A percentile compares a stretch with the other conserved stretches of the same genome.
Evolutionary conservation across 2,888 invertebrate genomes (phyloP).

Genomic region (Athrips mouffetella): DNA sequence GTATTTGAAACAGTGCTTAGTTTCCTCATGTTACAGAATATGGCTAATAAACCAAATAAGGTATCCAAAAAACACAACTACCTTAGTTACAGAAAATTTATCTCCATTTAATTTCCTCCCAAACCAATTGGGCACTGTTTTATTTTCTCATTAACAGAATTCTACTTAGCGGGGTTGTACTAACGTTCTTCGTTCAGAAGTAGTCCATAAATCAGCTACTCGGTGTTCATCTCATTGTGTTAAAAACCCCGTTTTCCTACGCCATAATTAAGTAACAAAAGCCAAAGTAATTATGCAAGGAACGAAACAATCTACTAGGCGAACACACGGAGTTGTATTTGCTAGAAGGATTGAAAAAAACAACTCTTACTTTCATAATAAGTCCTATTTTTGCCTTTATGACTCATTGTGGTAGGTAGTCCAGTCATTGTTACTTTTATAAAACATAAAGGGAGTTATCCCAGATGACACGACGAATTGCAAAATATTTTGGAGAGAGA

Average conservation of each 20-base stretch:
- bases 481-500: too few relatives aligned
- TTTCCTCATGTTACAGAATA: too few relatives aligned
- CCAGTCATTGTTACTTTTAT: too few relatives aligned
- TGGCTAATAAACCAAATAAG: too few relatives aligned
- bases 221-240: constrained; percentile 51
- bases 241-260: constrained; percentile 57
- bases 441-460: too few relatives aligned
- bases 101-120: not conserved
- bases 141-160: constrained; percentile 14
- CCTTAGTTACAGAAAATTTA: not conserved
- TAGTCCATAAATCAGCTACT: constrained; percentile 20
- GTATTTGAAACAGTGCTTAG: too few relatives aligned
- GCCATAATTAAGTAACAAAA: constrained; percentile 66
- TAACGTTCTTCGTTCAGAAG: constrained; percentile 20
- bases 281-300: constrained; percentile 68
- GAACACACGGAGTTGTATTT: constrained; percentile 26
- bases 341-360: constrained; percentile 32
- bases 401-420: too few relatives aligned
- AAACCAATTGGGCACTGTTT: not conserved
- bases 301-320: constrained; percentile 61
- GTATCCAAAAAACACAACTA: not conserved
- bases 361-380: too few relatives aligned
- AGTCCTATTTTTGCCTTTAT: too few relatives aligned
- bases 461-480: too few relatives aligned
- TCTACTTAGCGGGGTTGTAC: constrained; percentile 24